phyloP scores from a whole-genome alignment of 2,113 vertebrate species.

The Trematomus loennbergii region DNA sequence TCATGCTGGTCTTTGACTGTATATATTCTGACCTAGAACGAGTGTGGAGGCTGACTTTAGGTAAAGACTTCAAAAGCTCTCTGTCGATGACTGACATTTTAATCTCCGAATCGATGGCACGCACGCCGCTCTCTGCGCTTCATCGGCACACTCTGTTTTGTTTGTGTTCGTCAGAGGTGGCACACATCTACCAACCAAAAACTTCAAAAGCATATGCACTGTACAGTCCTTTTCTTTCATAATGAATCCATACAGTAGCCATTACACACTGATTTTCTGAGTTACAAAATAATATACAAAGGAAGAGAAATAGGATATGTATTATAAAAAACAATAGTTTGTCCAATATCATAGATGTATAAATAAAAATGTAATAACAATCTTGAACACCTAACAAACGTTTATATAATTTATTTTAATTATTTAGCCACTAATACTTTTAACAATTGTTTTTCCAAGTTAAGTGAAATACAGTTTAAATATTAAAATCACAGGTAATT shows the following conservation, averaged over 20 bases:
- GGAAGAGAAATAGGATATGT: not conserved
- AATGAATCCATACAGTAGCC: not conserved
- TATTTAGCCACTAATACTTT: not conserved
- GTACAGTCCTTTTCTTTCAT: not conserved
- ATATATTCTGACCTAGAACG: slow-evolving; percentile 31
- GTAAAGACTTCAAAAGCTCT: slow-evolving; percentile 45
- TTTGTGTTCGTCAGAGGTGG: slow-evolving; percentile 19
- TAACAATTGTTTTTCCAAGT: not conserved
- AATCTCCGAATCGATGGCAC: slow-evolving; percentile 25
- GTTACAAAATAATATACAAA: not conserved
- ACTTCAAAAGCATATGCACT: not conserved
- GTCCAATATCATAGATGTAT: not conserved
- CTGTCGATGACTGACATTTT: slow-evolving; percentile 17
- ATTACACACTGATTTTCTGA: not conserved
- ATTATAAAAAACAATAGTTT: too few species aligned
- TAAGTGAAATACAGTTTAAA: not conserved
- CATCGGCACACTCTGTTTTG: slow-evolving; percentile 31
- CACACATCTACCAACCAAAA: not conserved
- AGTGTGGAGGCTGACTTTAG: not conserved
- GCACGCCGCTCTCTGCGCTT: not conserved
- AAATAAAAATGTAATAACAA: not conserved
- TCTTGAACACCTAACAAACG: too few species aligned
- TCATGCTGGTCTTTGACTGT: not conserved
- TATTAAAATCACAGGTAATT: not conserved
- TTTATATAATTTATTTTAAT: not conserved